Evolutionary conservation across 2,888 invertebrate genomes (phyloP), one percentile per base, ranked within the genome.

Genomic region (Limnephilus rhombicus): DNA sequence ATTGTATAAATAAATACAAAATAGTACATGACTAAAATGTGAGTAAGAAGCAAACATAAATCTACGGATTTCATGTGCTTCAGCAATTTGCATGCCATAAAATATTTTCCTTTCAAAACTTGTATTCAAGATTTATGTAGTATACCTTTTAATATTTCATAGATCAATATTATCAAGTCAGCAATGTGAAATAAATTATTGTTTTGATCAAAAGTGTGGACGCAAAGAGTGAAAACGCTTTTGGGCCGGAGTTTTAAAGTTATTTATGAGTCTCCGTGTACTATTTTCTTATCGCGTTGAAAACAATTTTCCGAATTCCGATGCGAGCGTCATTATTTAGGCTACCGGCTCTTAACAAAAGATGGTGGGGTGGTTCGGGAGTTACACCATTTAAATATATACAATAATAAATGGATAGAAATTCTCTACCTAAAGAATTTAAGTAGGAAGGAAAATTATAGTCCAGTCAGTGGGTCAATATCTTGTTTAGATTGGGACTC

Each of bases 261-360:
- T 91, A 93, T 93, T 93, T 93, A 93, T 91, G 92, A 92, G 92
- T 92, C 68, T 90, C 82, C 88, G 80, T 89, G 90, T 92, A 92
- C 90, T 92, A 90, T 90, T 93, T 91, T 92, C 92, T 92, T 92
- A 92, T 92, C 90, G 91, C 45, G 88, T 37, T 82, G 92, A 93
- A 93, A 93, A 93, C 93, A 93, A 93, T 93, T 93, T 93, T 92
- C 88, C 89, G 89, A 93, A 92, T 93, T 85, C 93, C 92, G 83
- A 90, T 91, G 92, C 93, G 89, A 90, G 89, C 85, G 92, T 92
- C 93, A 92, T 93, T 93, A 93, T 92, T 93, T 89, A 93, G 92
- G 91, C 91, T 92, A 83, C 90, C 41, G 80, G 89, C 90, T 53
- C 88, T 82, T 85, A 53, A 91, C 83, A 83, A 91, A 92, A 91